Evolutionary conservation across 53 echinoderm and acorn worm genomes (phyloP), one percentile per base, ranked within the genome.

Genomic region (Paelopatides confundens): DNA sequence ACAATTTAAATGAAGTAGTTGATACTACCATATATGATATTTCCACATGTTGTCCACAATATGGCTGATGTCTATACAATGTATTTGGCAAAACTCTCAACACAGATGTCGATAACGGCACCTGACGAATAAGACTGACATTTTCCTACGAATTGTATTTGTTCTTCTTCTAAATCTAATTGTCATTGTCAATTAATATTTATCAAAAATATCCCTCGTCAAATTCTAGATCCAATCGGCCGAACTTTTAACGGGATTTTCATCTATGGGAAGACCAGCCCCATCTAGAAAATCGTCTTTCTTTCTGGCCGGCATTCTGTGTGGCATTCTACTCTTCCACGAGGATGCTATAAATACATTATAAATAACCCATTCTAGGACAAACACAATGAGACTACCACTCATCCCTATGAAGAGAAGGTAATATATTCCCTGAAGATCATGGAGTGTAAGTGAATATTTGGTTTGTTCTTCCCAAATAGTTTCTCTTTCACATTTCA

Each of bases 351-450:
- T 30, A 36, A 83, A 83, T 23, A 83, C 35, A 27, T 83, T 65
- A 63, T 63, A 83, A 64, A 83, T 27, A 3, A 83, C 8, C 65
- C 65, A 64, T 77, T 96, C 96, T 6, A 94, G 47, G 69, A 90
- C 64, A 66, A 96, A 94, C 35, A 96, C 85, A 52, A 96, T 96
- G 74, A 90, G 66, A 52, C 92, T 96, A 11, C 90, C 71, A 35
- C 88, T 91, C 54, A 99, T 58, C 12, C 99, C 99, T 18, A 99
- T 94, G 18, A 93, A 71, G 35, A 99, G 54, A 21, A 99, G 87
- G 71, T 95, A 95, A 34, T 95, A 99, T 34, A 94, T 39, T 10
- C 99, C 99, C 43, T 91, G 90, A 40, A 99, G 76, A 79, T 99
- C 95, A 47, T 90, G 90, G 9, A 91, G 70, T 12, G 94, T 95